phyloP scores from a whole-genome alignment of 2,797 vertebrate genomes.

The Pangasius djambal region DNA sequence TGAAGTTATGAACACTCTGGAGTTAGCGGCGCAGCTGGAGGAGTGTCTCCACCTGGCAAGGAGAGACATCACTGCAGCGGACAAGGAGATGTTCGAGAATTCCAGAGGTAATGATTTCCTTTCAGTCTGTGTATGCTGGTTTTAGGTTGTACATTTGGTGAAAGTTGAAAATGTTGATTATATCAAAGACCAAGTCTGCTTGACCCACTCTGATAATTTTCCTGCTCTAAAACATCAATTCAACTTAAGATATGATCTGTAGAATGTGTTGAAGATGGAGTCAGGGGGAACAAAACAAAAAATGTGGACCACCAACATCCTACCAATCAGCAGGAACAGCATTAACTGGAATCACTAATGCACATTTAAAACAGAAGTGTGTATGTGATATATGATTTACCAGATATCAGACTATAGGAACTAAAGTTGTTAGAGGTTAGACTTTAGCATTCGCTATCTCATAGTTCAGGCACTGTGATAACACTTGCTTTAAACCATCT shows the following conservation, averaged over 20 bases:
- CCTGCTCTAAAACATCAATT: no score
- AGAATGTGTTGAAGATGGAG: neutral
- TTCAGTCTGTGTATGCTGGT: neutral
- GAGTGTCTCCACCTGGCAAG: slow-evolving; percentile 33
- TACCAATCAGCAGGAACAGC: neutral
- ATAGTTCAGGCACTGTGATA: neutral
- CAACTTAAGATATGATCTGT: neutral
- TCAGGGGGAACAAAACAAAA: neutral
- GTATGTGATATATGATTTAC: neutral
- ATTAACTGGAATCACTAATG: neutral
- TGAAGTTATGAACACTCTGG: slow-evolving; percentile 28
- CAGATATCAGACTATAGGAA: neutral
- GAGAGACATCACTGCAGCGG: slow-evolving; percentile 38
- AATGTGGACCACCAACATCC: neutral
- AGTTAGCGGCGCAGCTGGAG: slow-evolving; percentile 54
- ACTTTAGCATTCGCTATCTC: neutral
- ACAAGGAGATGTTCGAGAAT: slow-evolving; percentile 55
- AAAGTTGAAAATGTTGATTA: neutral
- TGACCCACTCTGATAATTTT: neutral
- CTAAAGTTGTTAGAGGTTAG: no score
- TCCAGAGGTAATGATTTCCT: slow-evolving; percentile 55
- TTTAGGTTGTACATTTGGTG: neutral
- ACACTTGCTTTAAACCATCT: slow-evolving; percentile 26
- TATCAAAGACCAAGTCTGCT: neutral
- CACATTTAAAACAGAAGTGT: neutral